These are phyloP conservation scores for Drosophila aff. DNA, from an alignment of 1,140 invertebrate species.

Conservation along the genomic window DNA sequence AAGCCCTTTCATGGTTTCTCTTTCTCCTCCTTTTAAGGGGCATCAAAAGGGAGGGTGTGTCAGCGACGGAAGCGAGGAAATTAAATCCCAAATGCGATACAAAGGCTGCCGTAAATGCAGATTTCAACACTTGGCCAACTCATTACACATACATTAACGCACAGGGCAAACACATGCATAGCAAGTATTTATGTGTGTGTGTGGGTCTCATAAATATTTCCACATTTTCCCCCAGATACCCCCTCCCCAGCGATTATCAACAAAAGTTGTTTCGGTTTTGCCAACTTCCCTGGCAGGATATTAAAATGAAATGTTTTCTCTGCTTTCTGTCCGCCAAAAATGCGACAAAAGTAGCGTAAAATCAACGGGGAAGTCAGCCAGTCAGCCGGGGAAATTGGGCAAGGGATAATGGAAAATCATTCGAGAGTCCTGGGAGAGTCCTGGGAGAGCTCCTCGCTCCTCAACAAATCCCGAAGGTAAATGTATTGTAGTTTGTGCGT, in stretches of 20 bases:
- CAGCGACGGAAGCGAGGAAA: neutral
- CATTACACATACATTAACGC: slow-evolving; percentile 61
- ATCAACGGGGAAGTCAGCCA: slow-evolving; percentile 45
- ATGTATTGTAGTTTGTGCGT: slow-evolving; percentile 70
- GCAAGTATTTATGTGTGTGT: slow-evolving; percentile 9
- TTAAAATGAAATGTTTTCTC: slow-evolving; percentile 79
- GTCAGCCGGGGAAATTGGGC: slow-evolving; percentile 15
- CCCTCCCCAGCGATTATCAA: slow-evolving; percentile 21
- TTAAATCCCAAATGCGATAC: slow-evolving; percentile 30
- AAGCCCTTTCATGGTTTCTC: neutral
- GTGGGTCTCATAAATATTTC: slow-evolving; percentile 70
- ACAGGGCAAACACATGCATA: slow-evolving; percentile 29
- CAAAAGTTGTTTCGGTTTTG: slow-evolving; percentile 30
- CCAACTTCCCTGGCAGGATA: slow-evolving; percentile 53
- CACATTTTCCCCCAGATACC: slow-evolving; percentile 49
- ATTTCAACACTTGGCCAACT: slow-evolving; percentile 69
- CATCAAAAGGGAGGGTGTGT: neutral
- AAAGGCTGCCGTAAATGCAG: slow-evolving; percentile 70
- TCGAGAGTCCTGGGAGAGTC: slow-evolving; percentile 1
- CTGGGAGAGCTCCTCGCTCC: slow-evolving; percentile 3
- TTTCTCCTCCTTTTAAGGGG: neutral
- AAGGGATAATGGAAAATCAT: slow-evolving; percentile 42
- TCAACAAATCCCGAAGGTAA: slow-evolving; percentile 59
- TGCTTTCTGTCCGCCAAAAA: slow-evolving; percentile 52
- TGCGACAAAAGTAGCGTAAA: slow-evolving; percentile 56